Conservation (phyloP, 2,113 vertebrate genomes). For the Mixornis gularis region DNA sequence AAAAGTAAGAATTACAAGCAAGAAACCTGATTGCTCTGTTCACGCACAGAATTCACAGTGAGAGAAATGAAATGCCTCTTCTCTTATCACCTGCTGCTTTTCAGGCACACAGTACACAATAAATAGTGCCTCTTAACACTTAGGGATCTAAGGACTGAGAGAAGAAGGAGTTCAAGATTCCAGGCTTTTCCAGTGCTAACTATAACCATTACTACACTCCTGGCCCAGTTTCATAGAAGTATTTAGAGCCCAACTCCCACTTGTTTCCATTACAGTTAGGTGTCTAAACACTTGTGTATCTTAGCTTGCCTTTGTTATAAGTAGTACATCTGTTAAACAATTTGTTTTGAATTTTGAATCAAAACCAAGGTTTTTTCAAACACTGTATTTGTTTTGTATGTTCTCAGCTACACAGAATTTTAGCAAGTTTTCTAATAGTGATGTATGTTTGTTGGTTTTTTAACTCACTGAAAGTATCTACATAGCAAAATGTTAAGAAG, state of each 20-base stretch:
- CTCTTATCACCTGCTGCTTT: background rate
- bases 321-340: background rate
- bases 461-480: background rate
- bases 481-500: background rate
- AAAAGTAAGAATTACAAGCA: slow-evolving; percentile 53
- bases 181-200: slow-evolving; percentile 30
- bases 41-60: background rate
- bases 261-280: slow-evolving; percentile 39
- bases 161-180: background rate
- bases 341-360: background rate
- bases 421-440: background rate
- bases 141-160: background rate
- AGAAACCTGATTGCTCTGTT: background rate
- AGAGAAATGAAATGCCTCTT: background rate
- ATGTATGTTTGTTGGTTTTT: background rate
- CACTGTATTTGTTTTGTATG: background rate
- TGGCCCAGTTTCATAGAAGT: slow-evolving; percentile 20
- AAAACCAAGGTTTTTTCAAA: background rate
- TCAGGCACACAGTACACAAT: background rate
- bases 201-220: slow-evolving; percentile 21
- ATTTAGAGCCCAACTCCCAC: slow-evolving; percentile 29
- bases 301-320: background rate
- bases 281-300: slow-evolving; percentile 33
- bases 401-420: background rate
- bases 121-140: background rate